These are phyloP conservation scores for Malacoctenus gilli DNA, from an alignment of 2,797 vertebrate genomes.

Conservation along the genomic window DNA sequence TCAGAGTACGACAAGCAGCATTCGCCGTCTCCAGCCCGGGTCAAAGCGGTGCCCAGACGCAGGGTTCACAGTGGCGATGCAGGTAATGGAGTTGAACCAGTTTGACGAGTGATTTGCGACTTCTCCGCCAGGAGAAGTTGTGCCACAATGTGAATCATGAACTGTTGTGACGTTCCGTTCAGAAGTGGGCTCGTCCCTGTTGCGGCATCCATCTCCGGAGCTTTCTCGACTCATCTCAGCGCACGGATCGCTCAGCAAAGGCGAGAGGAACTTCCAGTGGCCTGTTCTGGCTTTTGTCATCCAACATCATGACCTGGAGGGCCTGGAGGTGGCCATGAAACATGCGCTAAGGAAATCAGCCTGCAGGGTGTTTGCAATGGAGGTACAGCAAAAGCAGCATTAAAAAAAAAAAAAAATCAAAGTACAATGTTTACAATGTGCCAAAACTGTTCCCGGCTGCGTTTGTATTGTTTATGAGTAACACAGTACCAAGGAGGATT, in stretches of 20 bases:
- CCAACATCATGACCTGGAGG: conserved; percentile 98
- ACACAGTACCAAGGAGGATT: no score
- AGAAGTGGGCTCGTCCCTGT: conserved; percentile 98
- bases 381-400: no score
- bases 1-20: conserved; percentile 99
- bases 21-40: conserved; percentile 92
- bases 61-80: conserved; percentile 98
- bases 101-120: neutral
- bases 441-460: no score
- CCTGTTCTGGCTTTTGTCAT: conserved; percentile 98
- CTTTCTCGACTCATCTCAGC: conserved; percentile 97
- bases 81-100: conserved; percentile 75
- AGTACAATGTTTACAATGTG: no score
- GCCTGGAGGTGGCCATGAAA: conserved; percentile 98
- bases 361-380: conserved; percentile 98
- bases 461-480: no score
- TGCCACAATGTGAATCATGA: neutral
- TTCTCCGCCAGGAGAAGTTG: neutral
- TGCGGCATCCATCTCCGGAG: conserved; percentile 98
- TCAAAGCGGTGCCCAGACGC: conserved; percentile 96
- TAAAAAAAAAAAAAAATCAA: no score
- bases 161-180: conserved; percentile 8
- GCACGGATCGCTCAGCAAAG: conserved; percentile 97
- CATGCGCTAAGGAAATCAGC: conserved; percentile 97
- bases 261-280: conserved; percentile 99